Percentiles rank a stretch among this genome's conserved stretches.
Conservation (phyloP, 2,888 invertebrate species). For the Drosophila colorata region DNA sequence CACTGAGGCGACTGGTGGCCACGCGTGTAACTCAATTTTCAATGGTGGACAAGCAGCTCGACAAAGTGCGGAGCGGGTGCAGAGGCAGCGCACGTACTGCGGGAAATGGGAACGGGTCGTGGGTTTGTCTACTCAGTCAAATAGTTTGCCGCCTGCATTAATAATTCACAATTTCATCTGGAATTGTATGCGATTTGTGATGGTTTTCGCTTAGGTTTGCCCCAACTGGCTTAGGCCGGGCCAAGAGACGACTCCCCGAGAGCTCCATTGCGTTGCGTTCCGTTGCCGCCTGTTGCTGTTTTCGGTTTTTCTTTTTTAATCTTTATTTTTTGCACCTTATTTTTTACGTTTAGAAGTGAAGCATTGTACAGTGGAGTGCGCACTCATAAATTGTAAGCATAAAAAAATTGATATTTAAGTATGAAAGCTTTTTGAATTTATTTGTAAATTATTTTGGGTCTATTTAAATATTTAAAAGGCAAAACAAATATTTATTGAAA, state of each 20-base stretch:
- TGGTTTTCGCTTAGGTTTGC: conserved; percentile 76
- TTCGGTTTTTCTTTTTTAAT: conserved; percentile 30
- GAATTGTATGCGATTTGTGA: conserved; percentile 84
- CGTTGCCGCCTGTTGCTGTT: conserved; percentile 56
- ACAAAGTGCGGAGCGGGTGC: conserved; percentile 14
- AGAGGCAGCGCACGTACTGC: conserved; percentile 49
- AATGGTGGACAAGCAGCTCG: conserved; percentile 67
- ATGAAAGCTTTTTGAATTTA: too few species aligned
- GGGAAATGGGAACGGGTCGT: conserved; percentile 40
- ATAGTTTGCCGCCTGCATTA: conserved; percentile 82
- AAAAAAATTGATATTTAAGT: too few species aligned
- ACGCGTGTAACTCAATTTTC: conserved; percentile 81
- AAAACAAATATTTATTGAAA: too few species aligned
- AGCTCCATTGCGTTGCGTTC: conserved; percentile 14
- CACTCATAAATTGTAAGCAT: background rate
- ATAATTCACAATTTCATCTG: conserved; percentile 84
- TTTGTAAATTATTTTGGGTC: too few species aligned
- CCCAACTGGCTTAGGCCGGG: conserved; percentile 31
- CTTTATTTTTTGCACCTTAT: conserved; percentile 26
- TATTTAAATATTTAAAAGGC: too few species aligned
- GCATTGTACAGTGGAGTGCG: conserved; percentile 24
- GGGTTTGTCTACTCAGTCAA: conserved; percentile 81
- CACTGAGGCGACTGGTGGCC: conserved; percentile 43
- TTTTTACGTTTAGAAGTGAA: conserved; percentile 13
- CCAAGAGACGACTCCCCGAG: conserved; percentile 19